These are phyloP conservation scores for Monochamus alternatus DNA, from an alignment of 2,888 invertebrate species.

Conservation along the genomic window DNA sequence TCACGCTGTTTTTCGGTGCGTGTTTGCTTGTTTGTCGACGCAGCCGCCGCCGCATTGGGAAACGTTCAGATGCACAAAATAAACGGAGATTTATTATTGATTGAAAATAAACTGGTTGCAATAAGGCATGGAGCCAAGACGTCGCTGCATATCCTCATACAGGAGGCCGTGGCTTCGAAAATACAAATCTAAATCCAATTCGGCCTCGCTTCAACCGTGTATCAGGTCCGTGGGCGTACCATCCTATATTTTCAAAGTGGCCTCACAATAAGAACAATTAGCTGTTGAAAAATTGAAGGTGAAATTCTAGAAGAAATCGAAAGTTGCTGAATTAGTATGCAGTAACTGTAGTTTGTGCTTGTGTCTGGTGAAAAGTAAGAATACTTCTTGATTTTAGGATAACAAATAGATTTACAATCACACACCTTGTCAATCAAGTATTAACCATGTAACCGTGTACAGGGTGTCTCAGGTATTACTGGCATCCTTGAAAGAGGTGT, in stretches of 20 bases:
- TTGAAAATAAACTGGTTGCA: slow-evolving; percentile 59
- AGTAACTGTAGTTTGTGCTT: no score
- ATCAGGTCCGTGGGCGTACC: slow-evolving; percentile 37
- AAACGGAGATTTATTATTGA: slow-evolving; percentile 58
- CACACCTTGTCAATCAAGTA: no score
- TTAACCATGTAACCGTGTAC: no score
- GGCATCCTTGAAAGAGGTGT: no score
- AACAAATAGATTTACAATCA: no score
- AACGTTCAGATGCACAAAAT: slow-evolving; percentile 31
- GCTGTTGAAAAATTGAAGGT: neutral
- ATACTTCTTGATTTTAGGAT: no score
- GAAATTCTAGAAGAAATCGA: no score
- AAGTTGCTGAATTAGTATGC: no score
- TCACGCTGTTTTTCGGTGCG: slow-evolving; percentile 22
- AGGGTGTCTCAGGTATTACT: no score
- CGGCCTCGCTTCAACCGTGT: slow-evolving; percentile 56
- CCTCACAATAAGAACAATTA: neutral
- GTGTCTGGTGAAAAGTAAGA: no score
- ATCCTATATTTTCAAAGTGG: slow-evolving; percentile 50
- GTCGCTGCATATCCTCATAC: slow-evolving; percentile 56
- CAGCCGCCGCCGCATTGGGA: neutral
- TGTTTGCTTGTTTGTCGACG: slow-evolving; percentile 2
- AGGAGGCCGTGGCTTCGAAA: slow-evolving; percentile 62
- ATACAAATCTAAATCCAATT: slow-evolving; percentile 63
- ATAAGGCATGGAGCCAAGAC: slow-evolving; percentile 55